Evolutionary conservation across 2,113 vertebrate species (phyloP).

Genomic region (Corapipo altera): DNA sequence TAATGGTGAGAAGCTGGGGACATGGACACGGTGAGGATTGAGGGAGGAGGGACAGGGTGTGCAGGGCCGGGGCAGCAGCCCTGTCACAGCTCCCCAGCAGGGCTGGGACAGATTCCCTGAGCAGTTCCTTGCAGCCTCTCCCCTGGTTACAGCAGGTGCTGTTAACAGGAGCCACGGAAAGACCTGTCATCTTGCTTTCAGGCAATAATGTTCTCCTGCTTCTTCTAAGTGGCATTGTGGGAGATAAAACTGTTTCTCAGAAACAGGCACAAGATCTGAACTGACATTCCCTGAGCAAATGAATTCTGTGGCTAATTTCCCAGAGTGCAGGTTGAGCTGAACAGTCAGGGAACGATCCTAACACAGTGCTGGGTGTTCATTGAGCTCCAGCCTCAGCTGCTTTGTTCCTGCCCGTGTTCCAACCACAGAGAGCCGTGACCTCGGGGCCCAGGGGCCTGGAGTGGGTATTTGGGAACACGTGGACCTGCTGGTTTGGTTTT

Average conservation of each 20-base stretch:
- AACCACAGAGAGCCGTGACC: not conserved
- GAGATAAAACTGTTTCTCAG: not conserved
- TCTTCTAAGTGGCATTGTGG: not conserved
- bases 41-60: rapidly evolving
- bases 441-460: not conserved
- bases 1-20: not conserved
- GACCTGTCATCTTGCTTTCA: not conserved
- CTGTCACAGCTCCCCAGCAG: not conserved
- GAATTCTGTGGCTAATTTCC: slow-evolving; percentile 17
- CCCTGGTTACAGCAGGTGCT: not conserved
- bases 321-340: not conserved
- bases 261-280: not conserved
- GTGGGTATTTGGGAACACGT: rapidly evolving
- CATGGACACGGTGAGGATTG: rapidly evolving
- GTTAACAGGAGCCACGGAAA: rapidly evolving
- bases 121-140: not conserved
- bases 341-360: not conserved
- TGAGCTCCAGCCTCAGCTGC: not conserved
- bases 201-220: not conserved
- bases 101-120: rapidly evolving
- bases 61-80: not conserved
- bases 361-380: not conserved
- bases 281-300: not conserved
- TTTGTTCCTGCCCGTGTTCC: not conserved
- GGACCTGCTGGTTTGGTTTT: not conserved